phyloP scores from a whole-genome alignment of 2,113 vertebrate genomes.

The Cichladusa arquata region DNA sequence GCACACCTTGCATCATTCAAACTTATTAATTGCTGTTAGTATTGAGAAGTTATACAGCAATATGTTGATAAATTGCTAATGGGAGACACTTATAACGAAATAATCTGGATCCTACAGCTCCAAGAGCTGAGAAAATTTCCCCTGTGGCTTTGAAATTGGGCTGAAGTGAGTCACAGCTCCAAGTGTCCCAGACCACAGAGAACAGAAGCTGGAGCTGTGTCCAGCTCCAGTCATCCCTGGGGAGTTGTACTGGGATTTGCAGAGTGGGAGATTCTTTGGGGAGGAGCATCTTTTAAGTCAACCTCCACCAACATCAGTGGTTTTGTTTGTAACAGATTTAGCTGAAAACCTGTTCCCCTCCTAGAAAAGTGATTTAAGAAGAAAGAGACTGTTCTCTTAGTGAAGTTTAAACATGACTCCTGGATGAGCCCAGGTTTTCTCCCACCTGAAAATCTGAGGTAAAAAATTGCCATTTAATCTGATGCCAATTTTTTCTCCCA shows the following conservation, averaged over 20 bases:
- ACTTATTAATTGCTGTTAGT: slow-evolving; percentile 30
- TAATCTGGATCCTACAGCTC: background rate
- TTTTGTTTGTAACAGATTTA: background rate
- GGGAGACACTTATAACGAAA: background rate
- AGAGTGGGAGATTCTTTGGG: background rate
- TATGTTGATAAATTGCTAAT: background rate
- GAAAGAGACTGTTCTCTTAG: background rate
- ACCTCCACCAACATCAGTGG: background rate
- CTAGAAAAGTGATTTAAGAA: no score
- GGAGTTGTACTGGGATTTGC: background rate
- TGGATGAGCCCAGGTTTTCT: background rate
- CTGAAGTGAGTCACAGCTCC: background rate
- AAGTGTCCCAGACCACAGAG: background rate
- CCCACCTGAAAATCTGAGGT: background rate
- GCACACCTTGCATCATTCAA: background rate
- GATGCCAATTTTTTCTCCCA: background rate
- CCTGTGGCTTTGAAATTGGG: background rate
- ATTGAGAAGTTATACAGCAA: background rate
- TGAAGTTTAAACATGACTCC: background rate
- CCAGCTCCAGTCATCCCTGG: background rate
- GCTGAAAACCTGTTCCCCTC: background rate
- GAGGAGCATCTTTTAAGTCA: background rate
- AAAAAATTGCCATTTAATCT: background rate
- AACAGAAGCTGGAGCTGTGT: background rate
- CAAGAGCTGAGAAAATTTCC: background rate